phyloP scores from a whole-genome alignment of 2,888 invertebrate species.

The Timema cristinae region DNA sequence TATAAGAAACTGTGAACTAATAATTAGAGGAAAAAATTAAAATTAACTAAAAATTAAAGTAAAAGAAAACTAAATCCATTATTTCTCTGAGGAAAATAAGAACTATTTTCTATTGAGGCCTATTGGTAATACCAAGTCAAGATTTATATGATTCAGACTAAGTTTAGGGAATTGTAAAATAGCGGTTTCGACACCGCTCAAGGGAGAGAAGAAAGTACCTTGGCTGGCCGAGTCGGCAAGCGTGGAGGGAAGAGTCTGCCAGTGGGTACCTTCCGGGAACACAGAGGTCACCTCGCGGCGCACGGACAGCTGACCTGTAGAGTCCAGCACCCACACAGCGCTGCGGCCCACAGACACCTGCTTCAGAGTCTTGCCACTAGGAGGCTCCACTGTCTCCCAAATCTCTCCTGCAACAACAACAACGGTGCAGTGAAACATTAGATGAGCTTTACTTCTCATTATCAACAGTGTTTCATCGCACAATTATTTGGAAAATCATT shows the following conservation, averaged over 20 bases:
- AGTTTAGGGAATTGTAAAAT: too few species aligned
- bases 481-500: neutral
- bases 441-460: neutral
- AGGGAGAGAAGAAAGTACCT: too few species aligned
- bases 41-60: too few species aligned
- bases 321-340: conserved; percentile 79
- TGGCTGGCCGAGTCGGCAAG: conserved; percentile 50
- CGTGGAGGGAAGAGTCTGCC: conserved; percentile 66
- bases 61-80: too few species aligned
- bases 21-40: too few species aligned
- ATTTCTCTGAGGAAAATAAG: too few species aligned
- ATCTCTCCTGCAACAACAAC: conserved; percentile 50
- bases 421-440: too few species aligned
- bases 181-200: too few species aligned
- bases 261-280: conserved; percentile 79
- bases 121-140: too few species aligned
- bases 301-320: conserved; percentile 66
- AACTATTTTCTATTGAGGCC: too few species aligned
- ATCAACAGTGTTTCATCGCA: neutral
- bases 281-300: conserved; percentile 70
- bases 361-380: conserved; percentile 62
- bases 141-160: too few species aligned
- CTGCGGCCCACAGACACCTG: conserved; percentile 67
- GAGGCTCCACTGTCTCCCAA: conserved; percentile 78
- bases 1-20: too few species aligned